Evolutionary conservation across 2,888 invertebrate species (phyloP).

Genomic region (Andrena trimmerana): DNA sequence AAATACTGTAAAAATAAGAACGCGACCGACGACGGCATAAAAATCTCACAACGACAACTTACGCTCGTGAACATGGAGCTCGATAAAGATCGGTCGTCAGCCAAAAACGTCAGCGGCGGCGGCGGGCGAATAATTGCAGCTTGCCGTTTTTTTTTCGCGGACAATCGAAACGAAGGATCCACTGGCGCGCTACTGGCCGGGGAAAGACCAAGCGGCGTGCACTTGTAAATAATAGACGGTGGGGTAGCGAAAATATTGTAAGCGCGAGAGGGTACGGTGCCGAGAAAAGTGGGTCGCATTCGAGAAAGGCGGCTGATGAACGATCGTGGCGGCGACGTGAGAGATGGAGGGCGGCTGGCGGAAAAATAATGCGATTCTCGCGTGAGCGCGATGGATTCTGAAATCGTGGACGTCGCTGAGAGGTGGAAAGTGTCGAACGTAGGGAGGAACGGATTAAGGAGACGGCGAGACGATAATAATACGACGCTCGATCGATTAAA

Average conservation of each 20-base stretch:
- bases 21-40: neutral
- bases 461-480: conserved; percentile 6
- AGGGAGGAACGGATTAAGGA: conserved; percentile 11
- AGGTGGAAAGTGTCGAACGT: conserved; percentile 22
- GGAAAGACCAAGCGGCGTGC: conserved; percentile 23
- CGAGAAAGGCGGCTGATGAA: conserved; percentile 64
- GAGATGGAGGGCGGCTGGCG: conserved; percentile 32
- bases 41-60: neutral
- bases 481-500: neutral
- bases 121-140: conserved; percentile 33
- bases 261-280: conserved; percentile 7
- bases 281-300: conserved; percentile 66
- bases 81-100: neutral
- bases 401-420: conserved; percentile 26
- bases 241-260: conserved; percentile 35
- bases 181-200: conserved; percentile 4
- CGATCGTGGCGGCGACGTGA: conserved; percentile 51
- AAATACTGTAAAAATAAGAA: neutral
- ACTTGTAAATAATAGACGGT: conserved; percentile 53
- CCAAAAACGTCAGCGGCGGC: no score
- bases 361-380: conserved; percentile 73
- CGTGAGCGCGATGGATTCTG: conserved; percentile 63
- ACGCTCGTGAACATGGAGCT: neutral
- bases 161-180: conserved; percentile 38
- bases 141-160: neutral